Conservation (phyloP, 2,888 invertebrate species). For the Ferrisia virgata region DNA sequence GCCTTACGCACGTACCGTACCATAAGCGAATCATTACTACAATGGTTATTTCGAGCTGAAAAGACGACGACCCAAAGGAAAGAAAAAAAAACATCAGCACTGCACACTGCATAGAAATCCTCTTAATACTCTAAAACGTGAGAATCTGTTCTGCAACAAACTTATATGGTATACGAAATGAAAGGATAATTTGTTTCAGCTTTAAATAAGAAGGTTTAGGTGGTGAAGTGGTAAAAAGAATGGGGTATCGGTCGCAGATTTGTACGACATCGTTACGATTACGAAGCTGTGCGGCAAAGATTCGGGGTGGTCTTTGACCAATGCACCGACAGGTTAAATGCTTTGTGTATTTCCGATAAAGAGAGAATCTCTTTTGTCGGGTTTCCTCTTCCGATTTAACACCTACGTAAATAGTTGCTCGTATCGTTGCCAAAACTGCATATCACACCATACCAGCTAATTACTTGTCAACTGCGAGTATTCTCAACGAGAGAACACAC, state of each 20-base stretch:
- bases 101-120: background rate
- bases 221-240: background rate
- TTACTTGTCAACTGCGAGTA: background rate
- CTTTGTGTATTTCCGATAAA: conserved; percentile 1
- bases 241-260: background rate
- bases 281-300: background rate
- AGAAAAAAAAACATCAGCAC: background rate
- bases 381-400: background rate
- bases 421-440: background rate
- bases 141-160: background rate
- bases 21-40: background rate
- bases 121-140: background rate
- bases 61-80: background rate
- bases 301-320: conserved; percentile 25
- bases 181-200: conserved; percentile 17
- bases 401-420: background rate
- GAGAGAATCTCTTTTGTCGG: background rate
- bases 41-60: background rate
- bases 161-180: background rate
- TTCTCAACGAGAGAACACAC: background rate
- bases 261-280: background rate
- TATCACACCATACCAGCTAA: background rate
- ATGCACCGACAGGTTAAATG: background rate
- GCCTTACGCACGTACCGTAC: too few relatives aligned
- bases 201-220: background rate